Evolutionary conservation across 2,113 vertebrate genomes (phyloP), one percentile per base, ranked within the genome.

Genomic region (Myocastor coypus): DNA sequence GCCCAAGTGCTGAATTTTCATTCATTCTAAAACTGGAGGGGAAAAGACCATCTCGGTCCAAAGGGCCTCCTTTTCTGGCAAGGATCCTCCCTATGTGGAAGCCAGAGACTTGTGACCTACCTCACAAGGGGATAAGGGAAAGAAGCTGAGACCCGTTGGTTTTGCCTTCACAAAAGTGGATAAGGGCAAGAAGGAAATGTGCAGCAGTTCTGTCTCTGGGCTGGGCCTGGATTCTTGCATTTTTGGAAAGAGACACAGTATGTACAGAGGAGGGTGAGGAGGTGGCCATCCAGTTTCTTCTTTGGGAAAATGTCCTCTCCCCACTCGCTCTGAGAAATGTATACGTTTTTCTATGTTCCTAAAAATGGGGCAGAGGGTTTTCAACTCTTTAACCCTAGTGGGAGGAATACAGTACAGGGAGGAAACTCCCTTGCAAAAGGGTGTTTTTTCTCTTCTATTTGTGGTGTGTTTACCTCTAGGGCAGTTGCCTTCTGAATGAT

Each of bases 261-360:
- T 22, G 52, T 1, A 30, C 3, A 13, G 59, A 61, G 64, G 40
- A 11, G 11, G 7, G 13, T 6, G 42, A 52, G 46, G 73, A n/a
- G 40, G 55, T 30, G 32, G 81, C 14, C 61, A 42, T 37, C 24
- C 24, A 69, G 7, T 66, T 73, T 91, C 83, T 42, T 92, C 34
- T 73, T 92, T 52, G 63, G 24, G 91, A 40, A 78, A 81, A 87
- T 71, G 75, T 52, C 66, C 63, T 57, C 69, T 75, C n/a, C 64
- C 26, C 20, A 59, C 50, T 63, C 63, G 19, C 2, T 30, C 84
- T 69, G 63, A 52, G n/a, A 40, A 59, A 50, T 26, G 28, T 24
- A 2, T 19, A 34, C 1, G 1, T 85, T 77, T 77, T 92, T 64
- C 80, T 34, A 0, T 68, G 55, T 37, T 87, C 73, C 87, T 95